phyloP scores from a whole-genome alignment of 1,140 invertebrate species.

The Ephestia elutella region DNA sequence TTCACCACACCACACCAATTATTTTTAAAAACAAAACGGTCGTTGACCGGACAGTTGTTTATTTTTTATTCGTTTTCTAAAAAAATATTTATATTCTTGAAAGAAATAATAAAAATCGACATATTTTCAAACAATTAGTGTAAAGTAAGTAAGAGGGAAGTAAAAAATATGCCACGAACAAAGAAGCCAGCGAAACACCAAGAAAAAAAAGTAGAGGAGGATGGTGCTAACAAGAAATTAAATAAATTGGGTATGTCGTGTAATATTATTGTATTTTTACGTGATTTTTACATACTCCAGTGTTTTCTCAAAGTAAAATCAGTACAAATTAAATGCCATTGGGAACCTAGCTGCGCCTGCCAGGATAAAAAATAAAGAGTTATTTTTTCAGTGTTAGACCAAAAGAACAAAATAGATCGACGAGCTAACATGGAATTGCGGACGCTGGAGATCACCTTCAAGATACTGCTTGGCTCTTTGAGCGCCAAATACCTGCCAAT shows the following conservation, averaged over 20 bases:
- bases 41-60: conserved; percentile 14
- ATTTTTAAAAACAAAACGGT: conserved; percentile 17
- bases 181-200: conserved; percentile 49
- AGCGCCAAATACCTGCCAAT: conserved; percentile 37
- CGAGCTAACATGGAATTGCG: conserved; percentile 38
- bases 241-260: conserved; percentile 45
- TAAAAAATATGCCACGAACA: conserved; percentile 58
- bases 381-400: conserved; percentile 42
- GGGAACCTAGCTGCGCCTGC: too few relatives aligned
- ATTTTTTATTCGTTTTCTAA: neutral
- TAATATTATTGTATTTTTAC: neutral
- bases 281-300: neutral
- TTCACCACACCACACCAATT: neutral
- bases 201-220: conserved; percentile 42
- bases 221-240: conserved; percentile 47
- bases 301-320: too few relatives aligned
- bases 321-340: too few relatives aligned
- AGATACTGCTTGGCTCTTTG: conserved; percentile 48
- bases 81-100: neutral
- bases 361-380: too few relatives aligned
- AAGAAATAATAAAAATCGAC: too few relatives aligned
- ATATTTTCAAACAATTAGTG: too few relatives aligned
- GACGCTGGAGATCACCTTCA: conserved; percentile 52
- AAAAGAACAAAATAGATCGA: conserved; percentile 47
- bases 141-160: too few relatives aligned